phyloP scores from a whole-genome alignment of 2,888 invertebrate genomes.

The Geophilus truncorum region DNA sequence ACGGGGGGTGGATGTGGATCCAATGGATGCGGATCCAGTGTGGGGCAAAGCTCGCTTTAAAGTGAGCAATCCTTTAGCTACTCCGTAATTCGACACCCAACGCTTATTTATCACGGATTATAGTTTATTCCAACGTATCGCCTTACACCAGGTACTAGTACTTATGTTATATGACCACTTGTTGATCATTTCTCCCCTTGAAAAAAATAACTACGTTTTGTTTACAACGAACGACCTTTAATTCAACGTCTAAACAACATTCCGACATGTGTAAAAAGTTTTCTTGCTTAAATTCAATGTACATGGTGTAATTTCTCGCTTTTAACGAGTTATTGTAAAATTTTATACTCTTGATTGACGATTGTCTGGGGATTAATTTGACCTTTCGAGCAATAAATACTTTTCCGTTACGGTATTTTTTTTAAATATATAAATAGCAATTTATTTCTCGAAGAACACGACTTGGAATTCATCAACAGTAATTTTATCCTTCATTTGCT shows the following conservation, averaged over 20 bases:
- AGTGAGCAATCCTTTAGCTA: neutral
- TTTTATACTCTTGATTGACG: too few relatives aligned
- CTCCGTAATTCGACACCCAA: neutral
- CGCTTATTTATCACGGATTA: neutral
- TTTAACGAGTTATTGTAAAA: too few relatives aligned
- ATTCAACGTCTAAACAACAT: neutral
- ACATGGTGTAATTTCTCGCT: too few relatives aligned
- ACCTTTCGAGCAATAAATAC: too few relatives aligned
- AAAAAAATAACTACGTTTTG: neutral
- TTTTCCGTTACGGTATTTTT: too few relatives aligned
- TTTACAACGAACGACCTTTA: neutral
- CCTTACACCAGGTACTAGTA: neutral
- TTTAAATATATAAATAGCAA: too few relatives aligned
- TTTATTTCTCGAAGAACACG: neutral
- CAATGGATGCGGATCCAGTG: neutral
- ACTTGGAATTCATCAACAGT: neutral
- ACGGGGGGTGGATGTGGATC: neutral
- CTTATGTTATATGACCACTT: neutral
- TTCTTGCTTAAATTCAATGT: too few relatives aligned
- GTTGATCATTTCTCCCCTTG: neutral
- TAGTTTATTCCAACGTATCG: neutral
- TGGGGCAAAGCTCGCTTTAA: neutral
- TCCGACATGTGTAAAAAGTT: neutral
- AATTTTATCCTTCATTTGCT: neutral
- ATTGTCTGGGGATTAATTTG: neutral